Evolutionary conservation across 2,797 vertebrate genomes (phyloP).

Genomic region (Rhadinocentrus ornatus): DNA sequence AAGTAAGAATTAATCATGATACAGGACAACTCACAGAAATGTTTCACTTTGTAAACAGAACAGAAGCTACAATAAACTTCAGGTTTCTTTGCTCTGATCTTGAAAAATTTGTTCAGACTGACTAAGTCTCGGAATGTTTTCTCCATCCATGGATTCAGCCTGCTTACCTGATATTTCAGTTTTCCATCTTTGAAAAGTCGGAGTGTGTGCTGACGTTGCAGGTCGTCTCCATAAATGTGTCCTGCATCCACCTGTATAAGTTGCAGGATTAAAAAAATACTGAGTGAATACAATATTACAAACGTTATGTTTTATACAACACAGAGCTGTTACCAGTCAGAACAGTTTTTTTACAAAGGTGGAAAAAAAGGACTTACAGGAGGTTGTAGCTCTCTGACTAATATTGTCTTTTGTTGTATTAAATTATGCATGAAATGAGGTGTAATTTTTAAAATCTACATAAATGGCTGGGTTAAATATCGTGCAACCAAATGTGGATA

Average conservation of each 20-base stretch:
- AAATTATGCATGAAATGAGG: not conserved
- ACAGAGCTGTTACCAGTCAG: not conserved
- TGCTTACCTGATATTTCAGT: slow-evolving; percentile 92
- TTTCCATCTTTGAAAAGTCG: slow-evolving; percentile 92
- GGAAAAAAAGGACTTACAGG: no score
- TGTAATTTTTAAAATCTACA: not conserved
- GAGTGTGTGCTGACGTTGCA: slow-evolving; percentile 89
- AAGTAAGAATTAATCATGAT: slow-evolving; percentile 2
- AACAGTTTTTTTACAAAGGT: not conserved
- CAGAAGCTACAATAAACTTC: not conserved
- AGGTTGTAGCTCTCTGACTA: not conserved
- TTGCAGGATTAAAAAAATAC: not conserved
- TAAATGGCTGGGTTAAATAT: not conserved
- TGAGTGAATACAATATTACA: not conserved
- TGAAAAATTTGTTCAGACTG: not conserved
- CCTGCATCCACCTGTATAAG: slow-evolving; percentile 90
- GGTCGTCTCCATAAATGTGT: slow-evolving; percentile 92
- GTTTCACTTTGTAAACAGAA: not conserved
- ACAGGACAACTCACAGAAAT: not conserved
- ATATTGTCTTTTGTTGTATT: not conserved
- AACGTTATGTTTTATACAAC: not conserved
- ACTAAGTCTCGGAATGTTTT: not conserved
- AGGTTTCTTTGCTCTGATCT: not conserved
- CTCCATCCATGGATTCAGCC: not conserved
- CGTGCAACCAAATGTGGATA: not conserved